Percentiles rank a stretch among this genome's conserved stretches.
Evolutionary conservation across 2,888 invertebrate genomes (phyloP).

Genomic region (Mactromeris polynyma): DNA sequence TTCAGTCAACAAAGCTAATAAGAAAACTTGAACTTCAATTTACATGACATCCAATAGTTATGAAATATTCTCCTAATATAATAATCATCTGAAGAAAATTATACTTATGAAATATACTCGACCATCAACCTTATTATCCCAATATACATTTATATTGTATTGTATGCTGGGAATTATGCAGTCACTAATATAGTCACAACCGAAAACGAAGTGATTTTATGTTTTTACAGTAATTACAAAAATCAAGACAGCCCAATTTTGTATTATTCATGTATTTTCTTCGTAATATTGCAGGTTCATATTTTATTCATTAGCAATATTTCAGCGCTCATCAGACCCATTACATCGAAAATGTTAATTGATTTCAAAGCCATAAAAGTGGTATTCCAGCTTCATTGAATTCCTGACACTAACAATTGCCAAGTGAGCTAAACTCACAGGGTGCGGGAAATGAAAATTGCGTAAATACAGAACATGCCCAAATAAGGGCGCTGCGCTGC

Average conservation of each 20-base stretch:
- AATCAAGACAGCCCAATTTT: slow-evolving; percentile 14
- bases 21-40: not conserved
- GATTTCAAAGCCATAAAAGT: slow-evolving; percentile 12
- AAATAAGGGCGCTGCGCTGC: slow-evolving; percentile 3
- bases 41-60: not conserved
- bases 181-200: slow-evolving; percentile 3
- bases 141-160: slow-evolving; percentile 8
- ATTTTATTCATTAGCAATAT: slow-evolving; percentile 16
- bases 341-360: slow-evolving; percentile 15
- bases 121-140: not conserved
- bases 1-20: not conserved
- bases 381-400: not conserved
- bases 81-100: not conserved
- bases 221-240: slow-evolving; percentile 9
- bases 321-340: not conserved
- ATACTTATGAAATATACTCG: not conserved
- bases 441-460: slow-evolving; percentile 22
- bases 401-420: not conserved
- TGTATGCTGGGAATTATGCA: not conserved
- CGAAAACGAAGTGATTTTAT: not conserved
- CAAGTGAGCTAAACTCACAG: not conserved
- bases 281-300: slow-evolving; percentile 16
- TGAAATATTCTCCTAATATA: not conserved
- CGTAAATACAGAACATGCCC: not conserved
- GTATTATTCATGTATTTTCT: slow-evolving; percentile 15